Evolutionary conservation across 2,797 vertebrate species (phyloP), one percentile per base, ranked within the genome.

Genomic region (Manis javanica): DNA sequence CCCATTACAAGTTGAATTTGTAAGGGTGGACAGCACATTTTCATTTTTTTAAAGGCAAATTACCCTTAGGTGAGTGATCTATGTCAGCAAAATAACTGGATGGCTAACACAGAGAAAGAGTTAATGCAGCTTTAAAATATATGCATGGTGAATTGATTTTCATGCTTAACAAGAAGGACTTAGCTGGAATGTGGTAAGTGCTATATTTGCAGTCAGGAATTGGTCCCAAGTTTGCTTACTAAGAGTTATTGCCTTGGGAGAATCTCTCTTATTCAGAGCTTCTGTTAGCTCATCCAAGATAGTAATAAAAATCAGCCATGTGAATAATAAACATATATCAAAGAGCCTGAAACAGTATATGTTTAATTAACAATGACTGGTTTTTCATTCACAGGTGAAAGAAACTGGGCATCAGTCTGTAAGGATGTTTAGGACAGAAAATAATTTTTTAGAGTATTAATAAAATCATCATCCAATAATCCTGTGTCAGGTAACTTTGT

Each of bases 211-310:
- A 81, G 2, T 81, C 34, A 78, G 57, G 57, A 86, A 34, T 24
- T 90, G 21, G 29, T 69, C 7, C 6, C 34, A 85, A 59, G 8
- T 63, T 5, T 71, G n/a, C 31, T 66, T 55, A 15, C 7, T 61
- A 68, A 57, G 7, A 34, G 23, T 83, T 83, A 64, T 66, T 87
- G 89, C 87, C 83, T 90, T 26, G 2, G 23, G n/a, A 0, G 55
- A 81, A 87, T 68, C 9, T 84, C 37, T 95, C 39, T 92, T 90
- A 64, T 37, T 87, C 51, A 92, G 24, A 68, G 61, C 26, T 87
- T 93, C 37, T 74, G 5, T 81, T 61, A 69, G 46, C 31, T 88
- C 39, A 79, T 63, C 63, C 64, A 90, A 82, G 64, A 4, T 5
- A 51, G 11, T 39, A 29, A 87, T 37, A 77, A 64, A 90, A 55